These are phyloP conservation scores for Pogonomyrmex californicus DNA, from an alignment of 1,140 invertebrate species.

Conservation along the genomic window DNA sequence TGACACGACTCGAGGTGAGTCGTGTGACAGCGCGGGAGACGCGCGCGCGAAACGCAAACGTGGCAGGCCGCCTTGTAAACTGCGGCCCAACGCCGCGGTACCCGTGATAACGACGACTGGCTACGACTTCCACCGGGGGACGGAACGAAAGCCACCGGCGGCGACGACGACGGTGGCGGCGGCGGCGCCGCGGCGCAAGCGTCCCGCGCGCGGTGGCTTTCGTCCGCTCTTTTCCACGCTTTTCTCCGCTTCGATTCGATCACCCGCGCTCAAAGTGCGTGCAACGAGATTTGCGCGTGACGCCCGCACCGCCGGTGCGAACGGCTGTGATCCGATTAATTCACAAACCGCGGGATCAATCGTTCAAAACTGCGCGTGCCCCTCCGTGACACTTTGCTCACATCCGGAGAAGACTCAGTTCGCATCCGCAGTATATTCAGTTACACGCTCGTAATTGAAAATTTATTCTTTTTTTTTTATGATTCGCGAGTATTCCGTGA, in stretches of 20 bases:
- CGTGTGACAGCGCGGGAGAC: slow-evolving; percentile 73
- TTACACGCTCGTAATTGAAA: neutral
- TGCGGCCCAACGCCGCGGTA: slow-evolving; percentile 79
- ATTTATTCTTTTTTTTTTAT: neutral
- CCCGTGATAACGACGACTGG: slow-evolving; percentile 82
- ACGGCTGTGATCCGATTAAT: neutral
- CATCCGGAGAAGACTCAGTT: neutral
- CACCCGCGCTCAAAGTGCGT: neutral
- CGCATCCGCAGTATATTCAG: neutral
- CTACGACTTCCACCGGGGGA: slow-evolving; percentile 77
- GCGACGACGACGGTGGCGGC: slow-evolving; percentile 66
- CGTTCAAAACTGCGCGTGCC: neutral
- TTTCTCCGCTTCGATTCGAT: slow-evolving; percentile 17
- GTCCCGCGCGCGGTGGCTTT: slow-evolving; percentile 75
- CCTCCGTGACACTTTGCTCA: neutral
- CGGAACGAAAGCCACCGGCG: slow-evolving; percentile 73
- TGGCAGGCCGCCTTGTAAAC: slow-evolving; percentile 80
- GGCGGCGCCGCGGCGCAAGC: slow-evolving; percentile 79
- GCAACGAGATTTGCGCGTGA: neutral
- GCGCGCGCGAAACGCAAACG: slow-evolving; percentile 75
- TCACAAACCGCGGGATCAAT: neutral
- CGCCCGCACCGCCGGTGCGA: neutral
- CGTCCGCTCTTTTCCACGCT: slow-evolving; percentile 40
- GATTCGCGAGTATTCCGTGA: neutral
- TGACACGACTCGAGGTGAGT: slow-evolving; percentile 42